Evolutionary conservation across 2,113 vertebrate species (phyloP).

Genomic region (Pardalotus punctatus): DNA sequence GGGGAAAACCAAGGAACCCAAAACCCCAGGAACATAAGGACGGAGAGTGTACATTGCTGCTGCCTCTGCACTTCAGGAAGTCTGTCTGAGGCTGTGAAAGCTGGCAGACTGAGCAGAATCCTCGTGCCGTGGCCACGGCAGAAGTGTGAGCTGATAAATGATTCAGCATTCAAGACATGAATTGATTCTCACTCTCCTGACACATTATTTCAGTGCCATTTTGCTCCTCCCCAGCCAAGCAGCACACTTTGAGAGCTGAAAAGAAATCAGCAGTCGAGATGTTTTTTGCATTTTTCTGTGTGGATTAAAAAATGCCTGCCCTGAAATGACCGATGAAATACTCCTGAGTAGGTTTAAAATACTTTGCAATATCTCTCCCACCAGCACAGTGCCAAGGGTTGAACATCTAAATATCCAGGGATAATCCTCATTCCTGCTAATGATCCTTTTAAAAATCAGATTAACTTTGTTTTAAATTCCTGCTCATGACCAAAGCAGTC

Average conservation of each 20-base stretch:
- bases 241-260: background rate
- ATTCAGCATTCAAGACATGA: background rate
- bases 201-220: background rate
- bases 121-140: rapidly evolving
- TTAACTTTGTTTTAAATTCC: conserved; percentile 8
- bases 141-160: background rate
- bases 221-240: background rate
- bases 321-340: background rate
- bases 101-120: background rate
- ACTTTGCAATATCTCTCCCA: background rate
- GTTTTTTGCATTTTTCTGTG: background rate
- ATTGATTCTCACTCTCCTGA: background rate
- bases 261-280: background rate
- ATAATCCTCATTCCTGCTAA: background rate
- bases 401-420: background rate
- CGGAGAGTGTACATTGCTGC: background rate
- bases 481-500: background rate
- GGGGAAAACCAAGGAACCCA: background rate
- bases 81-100: background rate
- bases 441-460: background rate
- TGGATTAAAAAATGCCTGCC: background rate
- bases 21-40: background rate
- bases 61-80: background rate
- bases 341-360: background rate
- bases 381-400: background rate